Evolutionary conservation across 92 coral and sea anemone genomes (phyloP), one percentile per base, ranked within the genome.

Genomic region (Diadumene lineata): DNA sequence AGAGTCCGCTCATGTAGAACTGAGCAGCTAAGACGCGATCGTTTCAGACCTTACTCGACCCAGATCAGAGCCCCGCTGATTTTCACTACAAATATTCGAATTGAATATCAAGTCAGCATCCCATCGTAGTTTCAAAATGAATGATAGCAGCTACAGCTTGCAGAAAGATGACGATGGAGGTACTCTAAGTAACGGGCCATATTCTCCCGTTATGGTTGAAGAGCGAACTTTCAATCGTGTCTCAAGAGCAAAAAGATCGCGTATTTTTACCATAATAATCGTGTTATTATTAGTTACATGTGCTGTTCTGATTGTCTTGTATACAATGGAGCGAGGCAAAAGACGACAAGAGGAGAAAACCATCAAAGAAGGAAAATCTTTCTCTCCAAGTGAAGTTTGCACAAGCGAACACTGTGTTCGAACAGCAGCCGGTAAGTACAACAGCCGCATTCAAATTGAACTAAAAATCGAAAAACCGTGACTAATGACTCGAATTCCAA

Each of bases 351-450:
- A 44, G 66, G 70, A 70, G 55, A 11, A 56, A 10, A 31, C 31
- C 30, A 50, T 28, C 33, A 9, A 22, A 34, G 67, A 78, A 18
- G 28, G 0, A 2, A 60, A 53, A 24, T 51, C 33, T 17, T 29
- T 33, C 23, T 55, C 64, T 1, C 21, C 43, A 16, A 33, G 31
- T 10, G n/a, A 68, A 27, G 63, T 78, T 48, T 79, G 84, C 78
- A 70, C 84, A 21, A 70, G 15, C 13, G 66, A 81, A 29, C 66
- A 81, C 21, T 86, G 90, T 72, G 86, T 86, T n/a, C 72, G 75
- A 56, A 81, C 86, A 2, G 90, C 90, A 25, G 63, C 90, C 21
- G 90, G 90, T 86, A 66, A 62, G 67, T 29, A n/a, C n/a, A n/a
- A n/a, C n/a, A n/a, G n/a, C n/a, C n/a, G n/a, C n/a, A n/a, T n/a